phyloP scores from a whole-genome alignment of 2,888 invertebrate genomes.

The Axea sp. region DNA sequence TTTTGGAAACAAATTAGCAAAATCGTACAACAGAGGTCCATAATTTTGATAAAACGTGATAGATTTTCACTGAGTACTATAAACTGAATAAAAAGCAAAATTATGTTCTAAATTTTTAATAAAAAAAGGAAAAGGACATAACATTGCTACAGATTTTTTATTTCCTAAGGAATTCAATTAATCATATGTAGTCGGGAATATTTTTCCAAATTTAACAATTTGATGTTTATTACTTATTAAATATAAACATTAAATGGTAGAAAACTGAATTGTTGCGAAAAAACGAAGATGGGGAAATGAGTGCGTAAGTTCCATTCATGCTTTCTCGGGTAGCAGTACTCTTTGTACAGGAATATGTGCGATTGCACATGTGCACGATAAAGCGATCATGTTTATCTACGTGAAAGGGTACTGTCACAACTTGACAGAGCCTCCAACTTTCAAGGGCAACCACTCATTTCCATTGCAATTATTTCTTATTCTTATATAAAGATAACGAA shows the following conservation, averaged over 20 bases:
- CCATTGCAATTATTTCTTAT: background rate
- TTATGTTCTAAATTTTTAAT: too few species aligned
- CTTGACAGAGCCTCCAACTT: constrained; percentile 29
- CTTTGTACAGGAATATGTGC: constrained; percentile 4
- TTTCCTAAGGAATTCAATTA: too few species aligned
- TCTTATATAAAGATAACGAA: background rate
- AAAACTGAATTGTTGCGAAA: too few species aligned
- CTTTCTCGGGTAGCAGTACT: constrained; percentile 46
- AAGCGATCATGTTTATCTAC: constrained; percentile 17
- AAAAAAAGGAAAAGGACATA: too few species aligned
- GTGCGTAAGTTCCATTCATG: constrained; percentile 67
- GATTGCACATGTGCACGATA: constrained; percentile 24
- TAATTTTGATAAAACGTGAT: constrained; percentile 3
- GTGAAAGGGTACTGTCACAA: too few species aligned
- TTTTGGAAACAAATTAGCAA: constrained; percentile 24
- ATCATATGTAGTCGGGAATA: too few species aligned
- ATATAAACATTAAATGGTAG: too few species aligned
- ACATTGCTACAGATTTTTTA: too few species aligned
- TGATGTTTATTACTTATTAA: too few species aligned
- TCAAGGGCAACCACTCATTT: constrained; percentile 47
- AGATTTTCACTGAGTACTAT: constrained; percentile 1
- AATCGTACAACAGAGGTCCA: constrained; percentile 40
- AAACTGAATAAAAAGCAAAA: background rate
- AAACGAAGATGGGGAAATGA: constrained; percentile 31
- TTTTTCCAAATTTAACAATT: too few species aligned